Base-by-base conservation (phyloP, 2,113 vertebrate species). In the Mus spicilegus region DNA sequence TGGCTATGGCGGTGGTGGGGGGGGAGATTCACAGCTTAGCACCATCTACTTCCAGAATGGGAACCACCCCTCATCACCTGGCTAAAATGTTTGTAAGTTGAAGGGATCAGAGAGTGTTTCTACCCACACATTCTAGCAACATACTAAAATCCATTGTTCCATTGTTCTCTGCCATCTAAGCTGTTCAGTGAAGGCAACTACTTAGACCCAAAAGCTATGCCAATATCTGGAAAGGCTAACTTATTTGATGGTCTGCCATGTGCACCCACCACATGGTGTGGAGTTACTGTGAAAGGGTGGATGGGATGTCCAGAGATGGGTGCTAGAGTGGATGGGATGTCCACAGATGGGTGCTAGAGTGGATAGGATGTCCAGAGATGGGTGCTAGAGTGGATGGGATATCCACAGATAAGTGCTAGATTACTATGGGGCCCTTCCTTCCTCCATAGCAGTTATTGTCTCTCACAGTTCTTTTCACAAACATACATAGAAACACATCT, bases 171-270 rank as follows among this genome's bases (percentile, higher is more conserved):
- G 22, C 19, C 14, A 46, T 19, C 39, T 87, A 28, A 28, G 58
- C 19, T 67, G 17, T 75, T 24, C 42, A 14, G 16, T 39, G 58
- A 80, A 90, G 36, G 91, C 96, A 91, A 95, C 69, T 95, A 4
- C 75, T 88, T 76, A 94, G 24, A 77, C 93, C 82, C 75, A 97
- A 95, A 90, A 97, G 97, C 93, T 95, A 88, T 94, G 96, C 81
- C 72, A 98, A 87, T 97, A 91, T 96, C 84, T 96, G 95, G 94
- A 94, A 96, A 97, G 93, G 80, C 93, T 91, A 80, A 85, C 92
- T 84, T 91, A 73, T 87, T 96, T 92, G 54, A 95, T 94, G 89
- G 77, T 87, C 65, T 92, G 75, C 91, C 91, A 81, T 89, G 73
- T 49, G 20, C 87, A 69, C 12, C 30, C 30, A 16, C 89, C 81